Conservation (phyloP, 2,113 vertebrate genomes). For the Epinephelus fuscoguttatus region DNA sequence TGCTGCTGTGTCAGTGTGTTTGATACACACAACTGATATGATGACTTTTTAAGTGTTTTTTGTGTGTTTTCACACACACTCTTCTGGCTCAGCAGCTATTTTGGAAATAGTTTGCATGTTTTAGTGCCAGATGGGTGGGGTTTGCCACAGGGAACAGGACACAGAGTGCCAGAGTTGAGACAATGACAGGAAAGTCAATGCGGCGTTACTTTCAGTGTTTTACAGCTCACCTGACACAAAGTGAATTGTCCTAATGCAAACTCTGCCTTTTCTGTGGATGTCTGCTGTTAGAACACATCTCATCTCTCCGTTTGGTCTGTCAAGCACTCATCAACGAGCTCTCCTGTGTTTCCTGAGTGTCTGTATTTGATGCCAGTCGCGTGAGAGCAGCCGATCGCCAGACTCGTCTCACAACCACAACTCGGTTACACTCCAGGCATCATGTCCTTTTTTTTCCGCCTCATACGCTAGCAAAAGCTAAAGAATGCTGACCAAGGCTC, state of each 20-base stretch:
- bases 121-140: slow-evolving; percentile 26
- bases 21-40: background rate
- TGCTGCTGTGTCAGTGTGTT: background rate
- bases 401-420: slow-evolving; percentile 49
- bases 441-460: slow-evolving; percentile 20
- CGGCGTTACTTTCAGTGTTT: background rate
- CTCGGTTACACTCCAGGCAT: slow-evolving; percentile 52
- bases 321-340: background rate
- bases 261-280: background rate
- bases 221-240: slow-evolving; percentile 17
- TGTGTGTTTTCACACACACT: background rate
- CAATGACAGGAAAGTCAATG: slow-evolving; percentile 48
- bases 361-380: slow-evolving; percentile 31
- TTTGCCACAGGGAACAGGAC: slow-evolving; percentile 2
- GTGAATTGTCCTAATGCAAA: background rate
- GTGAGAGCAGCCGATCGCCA: slow-evolving; percentile 49
- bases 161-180: slow-evolving; percentile 17
- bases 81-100: slow-evolving; percentile 11
- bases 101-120: background rate
- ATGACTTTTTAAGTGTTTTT: no score
- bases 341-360: slow-evolving; percentile 10
- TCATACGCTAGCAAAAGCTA: background rate
- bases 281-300: background rate
- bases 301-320: background rate
- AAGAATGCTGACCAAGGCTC: slow-evolving; percentile 31